Base-by-base conservation (phyloP, 2,888 invertebrate genomes). In the Phanerotoma sp. region DNA sequence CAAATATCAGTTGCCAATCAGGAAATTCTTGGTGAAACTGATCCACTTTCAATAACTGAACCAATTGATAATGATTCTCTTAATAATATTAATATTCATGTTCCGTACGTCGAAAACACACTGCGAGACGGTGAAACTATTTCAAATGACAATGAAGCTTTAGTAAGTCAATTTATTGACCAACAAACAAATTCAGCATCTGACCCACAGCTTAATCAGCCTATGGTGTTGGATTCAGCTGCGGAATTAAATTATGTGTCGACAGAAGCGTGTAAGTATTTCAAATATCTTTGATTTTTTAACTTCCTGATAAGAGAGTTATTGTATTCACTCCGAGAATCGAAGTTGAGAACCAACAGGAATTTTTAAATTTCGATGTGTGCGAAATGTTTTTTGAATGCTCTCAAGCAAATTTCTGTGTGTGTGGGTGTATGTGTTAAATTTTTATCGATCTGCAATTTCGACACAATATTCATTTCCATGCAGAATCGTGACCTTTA, bases 201-300 rank as follows among this genome's bases (percentile, higher is more conserved):
- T 1, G 37, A 56, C 11, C 28, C 49, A 15, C 49, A 44, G 15
- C 13, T 59, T 10, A 49, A 42, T 20, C 22, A 53, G 1, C 38
- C 32, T 5, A 55, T 61, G 9, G 50, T 58, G 46, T 56, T 61
- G 20, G 54, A 28, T 40, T 33, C 58, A 6, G 50, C 56, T 2
- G 62, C 53, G 46, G 52, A 52, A 6, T 28, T 57, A 9, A 52
- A 54, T 9, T 64, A 58, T 32, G 16, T 42, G 13, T 45, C 47
- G 22, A 46, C 35, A 1, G 21, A 18, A 28, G 56, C 49, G 59
- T 59, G 44, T 51, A 58, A 44, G n/a, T n/a, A n/a, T n/a, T n/a
- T n/a, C n/a, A n/a, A n/a, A n/a, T n/a, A n/a, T n/a, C n/a, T n/a
- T n/a, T n/a, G n/a, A n/a, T n/a, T n/a, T n/a, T n/a, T n/a, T n/a